These are phyloP conservation scores for Callipepla squamata DNA, from an alignment of 2,113 vertebrate species.

Conservation along the genomic window DNA sequence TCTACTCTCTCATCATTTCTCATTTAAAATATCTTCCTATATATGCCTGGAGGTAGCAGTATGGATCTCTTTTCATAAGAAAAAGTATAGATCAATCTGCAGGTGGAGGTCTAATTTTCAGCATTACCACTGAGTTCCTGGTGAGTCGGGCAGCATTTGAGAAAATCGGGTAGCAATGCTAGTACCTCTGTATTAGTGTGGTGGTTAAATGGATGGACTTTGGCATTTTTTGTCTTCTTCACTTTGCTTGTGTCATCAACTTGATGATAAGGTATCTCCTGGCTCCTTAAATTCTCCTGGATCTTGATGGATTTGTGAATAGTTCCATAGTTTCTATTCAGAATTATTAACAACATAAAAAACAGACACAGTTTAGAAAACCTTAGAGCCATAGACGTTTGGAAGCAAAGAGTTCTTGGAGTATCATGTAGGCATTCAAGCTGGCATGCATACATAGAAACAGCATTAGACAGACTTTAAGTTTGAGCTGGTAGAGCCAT, in stretches of 20 bases:
- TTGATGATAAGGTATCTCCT: neutral
- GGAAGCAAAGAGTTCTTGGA: neutral
- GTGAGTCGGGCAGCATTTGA: neutral
- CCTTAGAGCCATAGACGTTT: neutral
- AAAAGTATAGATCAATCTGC: neutral
- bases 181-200: neutral
- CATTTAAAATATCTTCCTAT: slow-evolving; percentile 32
- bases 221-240: neutral
- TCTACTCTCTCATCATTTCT: slow-evolving; percentile 31
- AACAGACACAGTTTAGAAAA: neutral
- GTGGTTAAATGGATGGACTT: neutral
- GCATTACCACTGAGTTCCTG: neutral
- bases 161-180: neutral
- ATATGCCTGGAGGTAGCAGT: neutral
- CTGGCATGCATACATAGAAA: neutral
- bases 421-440: neutral
- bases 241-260: neutral
- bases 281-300: neutral
- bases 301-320: neutral
- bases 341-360: neutral
- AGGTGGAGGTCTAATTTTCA: slow-evolving; percentile 25
- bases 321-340: neutral
- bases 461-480: neutral
- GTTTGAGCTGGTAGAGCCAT: neutral
- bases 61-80: slow-evolving; percentile 8